These are phyloP conservation scores for Noctilio leporinus DNA, from an alignment of 2,113 vertebrate species.

Conservation along the genomic window DNA sequence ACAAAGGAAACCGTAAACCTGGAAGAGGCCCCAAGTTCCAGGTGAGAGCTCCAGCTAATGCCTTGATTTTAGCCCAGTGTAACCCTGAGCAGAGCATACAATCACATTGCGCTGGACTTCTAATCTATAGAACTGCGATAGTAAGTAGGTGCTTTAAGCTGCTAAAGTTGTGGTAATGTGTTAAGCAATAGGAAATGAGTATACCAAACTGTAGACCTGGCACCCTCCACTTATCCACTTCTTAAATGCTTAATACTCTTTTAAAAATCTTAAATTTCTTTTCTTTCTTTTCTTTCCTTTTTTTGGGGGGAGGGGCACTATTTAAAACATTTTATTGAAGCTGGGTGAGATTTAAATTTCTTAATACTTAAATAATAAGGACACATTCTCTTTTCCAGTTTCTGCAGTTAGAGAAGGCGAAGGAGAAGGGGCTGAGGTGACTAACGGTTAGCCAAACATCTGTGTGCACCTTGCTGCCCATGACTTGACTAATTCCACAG, in stretches of 20 bases:
- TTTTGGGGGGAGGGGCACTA: too few relatives aligned
- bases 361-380: not conserved
- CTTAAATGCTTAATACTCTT: not conserved
- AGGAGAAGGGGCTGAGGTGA: not conserved
- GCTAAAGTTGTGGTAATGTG: not conserved
- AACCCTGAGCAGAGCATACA: not conserved
- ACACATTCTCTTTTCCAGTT: not conserved
- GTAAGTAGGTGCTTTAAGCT: not conserved
- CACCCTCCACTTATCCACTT: not conserved
- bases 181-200: slow-evolving; percentile 14
- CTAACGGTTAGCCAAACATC: not conserved
- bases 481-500: not conserved
- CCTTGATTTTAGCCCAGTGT: not conserved
- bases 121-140: not conserved
- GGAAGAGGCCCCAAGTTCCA: not conserved
- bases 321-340: too few relatives aligned
- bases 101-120: not conserved
- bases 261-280: not conserved
- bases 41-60: not conserved
- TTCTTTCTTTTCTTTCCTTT: too few relatives aligned
- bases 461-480: not conserved
- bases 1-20: not conserved
- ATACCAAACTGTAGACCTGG: not conserved
- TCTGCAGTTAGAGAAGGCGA: not conserved
- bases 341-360: too few relatives aligned